phyloP scores from a whole-genome alignment of 1,140 invertebrate genomes.

The Bombyx mori region DNA sequence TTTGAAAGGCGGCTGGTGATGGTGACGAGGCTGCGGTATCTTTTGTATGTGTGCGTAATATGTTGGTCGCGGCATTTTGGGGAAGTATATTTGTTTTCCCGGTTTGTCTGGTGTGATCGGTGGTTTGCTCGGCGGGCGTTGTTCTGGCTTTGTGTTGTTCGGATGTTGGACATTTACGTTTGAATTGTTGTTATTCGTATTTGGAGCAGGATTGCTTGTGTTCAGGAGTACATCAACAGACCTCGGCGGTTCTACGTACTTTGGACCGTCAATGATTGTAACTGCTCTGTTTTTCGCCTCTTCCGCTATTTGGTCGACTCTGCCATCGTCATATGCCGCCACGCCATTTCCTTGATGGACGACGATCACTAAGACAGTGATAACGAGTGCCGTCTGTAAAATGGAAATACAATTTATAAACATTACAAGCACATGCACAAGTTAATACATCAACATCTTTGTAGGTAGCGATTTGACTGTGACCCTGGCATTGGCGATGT shows the following conservation, averaged over 20 bases:
- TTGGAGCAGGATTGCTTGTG: background rate
- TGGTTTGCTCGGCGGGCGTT: conserved; percentile 51
- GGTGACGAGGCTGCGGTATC: conserved; percentile 21
- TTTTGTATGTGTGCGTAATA: conserved; percentile 32
- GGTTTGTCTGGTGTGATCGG: conserved; percentile 36
- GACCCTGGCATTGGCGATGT: no score
- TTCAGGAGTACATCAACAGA: conserved; percentile 13
- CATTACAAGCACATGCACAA: no score
- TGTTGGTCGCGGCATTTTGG: conserved; percentile 28
- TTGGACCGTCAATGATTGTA: conserved; percentile 38
- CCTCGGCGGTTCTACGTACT: conserved; percentile 31
- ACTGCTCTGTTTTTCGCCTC: conserved; percentile 44
- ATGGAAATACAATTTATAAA: conserved; percentile 11
- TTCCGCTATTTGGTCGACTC: conserved; percentile 44
- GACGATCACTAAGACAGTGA: conserved; percentile 59
- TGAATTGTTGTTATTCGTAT: background rate
- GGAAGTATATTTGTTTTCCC: conserved; percentile 30
- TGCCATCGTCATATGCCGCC: conserved; percentile 34
- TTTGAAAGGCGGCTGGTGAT: conserved; percentile 32
- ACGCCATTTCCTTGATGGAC: conserved; percentile 45
- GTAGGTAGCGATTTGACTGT: no score
- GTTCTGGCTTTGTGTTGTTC: conserved; percentile 29
- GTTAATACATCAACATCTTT: no score
- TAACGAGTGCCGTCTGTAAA: conserved; percentile 63
- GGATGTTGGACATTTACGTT: conserved; percentile 14